These are phyloP conservation scores for Leptestheria dahalacensis DNA, from an alignment of 1,140 invertebrate genomes.

Conservation along the genomic window DNA sequence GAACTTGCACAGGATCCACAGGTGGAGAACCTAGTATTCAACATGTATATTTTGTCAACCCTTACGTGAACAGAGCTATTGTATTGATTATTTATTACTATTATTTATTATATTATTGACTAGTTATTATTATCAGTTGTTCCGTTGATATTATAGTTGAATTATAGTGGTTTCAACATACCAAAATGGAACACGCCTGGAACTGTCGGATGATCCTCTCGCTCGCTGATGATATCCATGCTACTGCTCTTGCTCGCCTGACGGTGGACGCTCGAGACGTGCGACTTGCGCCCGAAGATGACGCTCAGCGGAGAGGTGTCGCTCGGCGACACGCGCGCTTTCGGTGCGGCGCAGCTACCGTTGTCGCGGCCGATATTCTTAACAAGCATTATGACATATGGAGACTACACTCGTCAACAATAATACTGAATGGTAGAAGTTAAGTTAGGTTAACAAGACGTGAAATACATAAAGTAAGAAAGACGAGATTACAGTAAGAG, in stretches of 20 bases:
- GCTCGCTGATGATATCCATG: slow-evolving; percentile 8
- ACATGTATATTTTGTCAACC: no score
- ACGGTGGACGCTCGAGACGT: background rate
- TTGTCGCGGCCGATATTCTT: background rate
- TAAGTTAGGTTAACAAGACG: no score
- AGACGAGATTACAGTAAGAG: background rate
- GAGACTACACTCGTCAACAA: no score
- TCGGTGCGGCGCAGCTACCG: background rate
- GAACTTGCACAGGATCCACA: background rate
- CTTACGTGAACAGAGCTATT: no score
- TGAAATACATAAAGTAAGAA: background rate
- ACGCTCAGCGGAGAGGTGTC: background rate
- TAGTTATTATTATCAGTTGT: background rate
- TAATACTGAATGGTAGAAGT: no score
- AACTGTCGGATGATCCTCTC: background rate
- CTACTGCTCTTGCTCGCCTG: slow-evolving; percentile 4
- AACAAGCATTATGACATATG: background rate
- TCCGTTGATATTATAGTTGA: background rate
- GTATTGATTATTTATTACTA: no score
- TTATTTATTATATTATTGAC: no score
- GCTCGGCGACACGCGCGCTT: background rate
- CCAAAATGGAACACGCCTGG: background rate
- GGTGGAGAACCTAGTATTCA: background rate
- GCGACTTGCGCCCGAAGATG: background rate
- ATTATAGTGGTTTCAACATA: background rate